Evolutionary conservation across 1,140 invertebrate genomes (phyloP), one percentile per base, ranked within the genome.

Genomic region (Chelonus insularis): DNA sequence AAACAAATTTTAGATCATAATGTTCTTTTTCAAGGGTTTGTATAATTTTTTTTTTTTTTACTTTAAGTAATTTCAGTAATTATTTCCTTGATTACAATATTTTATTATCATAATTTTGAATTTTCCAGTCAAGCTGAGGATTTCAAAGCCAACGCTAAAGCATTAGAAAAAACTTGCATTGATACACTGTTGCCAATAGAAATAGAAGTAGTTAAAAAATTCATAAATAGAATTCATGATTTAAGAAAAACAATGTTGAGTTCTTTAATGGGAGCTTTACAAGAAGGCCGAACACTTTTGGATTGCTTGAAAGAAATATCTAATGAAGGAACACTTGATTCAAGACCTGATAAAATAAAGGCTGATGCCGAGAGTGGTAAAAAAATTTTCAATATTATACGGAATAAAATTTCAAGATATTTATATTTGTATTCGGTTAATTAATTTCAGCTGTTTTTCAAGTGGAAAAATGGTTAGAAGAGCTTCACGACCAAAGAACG

Each of bases 1-100:
- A 89, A 89, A 68, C 84, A 88, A 54, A 87, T 96, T 55, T 81
- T 96, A 14, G 88, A 93, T 69, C 82, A 91, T 45, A 89, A 89
- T 70, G 87, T 89, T 20, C 80, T 86, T 51, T 91, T 91, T 68
- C 89, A 91, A 70, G 84, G 83, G 85, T 86, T 70, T 18, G 68
- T 66, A 25, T 57, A 65, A 37, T 58, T 21, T 36, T 55, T 52
- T n/a, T n/a, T n/a, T n/a, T n/a, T n/a, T n/a, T n/a, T n/a, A n/a
- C n/a, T n/a, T n/a, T n/a, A n/a, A n/a, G n/a, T n/a, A n/a, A n/a
- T n/a, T n/a, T n/a, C n/a, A n/a, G n/a, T n/a, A n/a, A n/a, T n/a
- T n/a, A n/a, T n/a, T n/a, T n/a, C n/a, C n/a, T n/a, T n/a, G n/a
- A n/a, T n/a, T n/a, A n/a, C n/a, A n/a, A 51, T 47, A 2, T 41